phyloP scores from a whole-genome alignment of 1,140 invertebrate species.

The Bicyclus anynana region DNA sequence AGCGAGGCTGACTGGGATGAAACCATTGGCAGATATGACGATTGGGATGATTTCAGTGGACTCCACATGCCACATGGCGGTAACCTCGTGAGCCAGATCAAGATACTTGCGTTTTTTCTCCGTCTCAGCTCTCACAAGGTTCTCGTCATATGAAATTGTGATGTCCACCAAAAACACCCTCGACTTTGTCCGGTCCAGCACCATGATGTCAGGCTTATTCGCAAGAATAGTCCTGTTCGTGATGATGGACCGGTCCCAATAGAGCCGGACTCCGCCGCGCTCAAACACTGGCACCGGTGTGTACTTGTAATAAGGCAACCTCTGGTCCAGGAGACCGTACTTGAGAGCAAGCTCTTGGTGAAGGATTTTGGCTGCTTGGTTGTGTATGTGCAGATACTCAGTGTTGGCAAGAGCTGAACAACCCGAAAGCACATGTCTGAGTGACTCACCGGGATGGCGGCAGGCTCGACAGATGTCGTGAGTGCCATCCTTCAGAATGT shows the following conservation, averaged over 20 bases:
- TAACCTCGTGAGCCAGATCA: not conserved
- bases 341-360: conserved; percentile 14
- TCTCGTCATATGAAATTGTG: too few relatives aligned
- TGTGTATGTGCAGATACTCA: conserved; percentile 12
- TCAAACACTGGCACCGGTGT: conserved; percentile 1
- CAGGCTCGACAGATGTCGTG: conserved; percentile 1
- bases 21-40: not conserved
- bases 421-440: conserved; percentile 11
- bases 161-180: too few relatives aligned
- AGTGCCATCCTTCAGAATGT: conserved; percentile 13
- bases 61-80: not conserved
- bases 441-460: conserved; percentile 1
- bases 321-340: conserved; percentile 5
- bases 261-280: not conserved
- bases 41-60: not conserved
- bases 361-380: conserved; percentile 9
- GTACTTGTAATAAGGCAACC: conserved; percentile 2
- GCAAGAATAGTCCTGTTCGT: not conserved
- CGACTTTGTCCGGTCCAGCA: too few relatives aligned
- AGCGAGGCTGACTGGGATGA: not conserved
- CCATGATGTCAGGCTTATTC: too few relatives aligned
- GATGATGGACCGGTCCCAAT: conserved; percentile 5
- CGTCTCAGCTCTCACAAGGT: not conserved
- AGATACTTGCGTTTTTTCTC: not conserved
- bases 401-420: conserved; percentile 2